These are phyloP conservation scores for Oreochromis tanganicae DNA, from an alignment of 2,113 vertebrate genomes.

Conservation along the genomic window DNA sequence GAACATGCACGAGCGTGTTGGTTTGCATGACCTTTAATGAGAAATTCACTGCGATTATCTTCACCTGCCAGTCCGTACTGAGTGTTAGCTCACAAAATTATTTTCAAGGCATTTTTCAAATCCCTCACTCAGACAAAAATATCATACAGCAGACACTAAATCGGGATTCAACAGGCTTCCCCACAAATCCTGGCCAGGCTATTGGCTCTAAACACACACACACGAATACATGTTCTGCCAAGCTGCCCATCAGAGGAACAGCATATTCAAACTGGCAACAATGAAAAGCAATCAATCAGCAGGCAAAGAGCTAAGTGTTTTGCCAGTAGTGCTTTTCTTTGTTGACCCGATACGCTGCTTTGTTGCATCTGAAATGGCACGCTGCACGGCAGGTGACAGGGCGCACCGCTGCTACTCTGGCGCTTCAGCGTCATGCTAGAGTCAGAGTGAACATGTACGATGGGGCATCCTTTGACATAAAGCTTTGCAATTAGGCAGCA, in stretches of 20 bases:
- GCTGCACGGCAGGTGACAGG: neutral
- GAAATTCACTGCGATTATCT: neutral
- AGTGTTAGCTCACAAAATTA: neutral
- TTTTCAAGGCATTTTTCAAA: neutral
- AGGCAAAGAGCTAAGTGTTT: neutral
- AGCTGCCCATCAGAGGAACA: neutral
- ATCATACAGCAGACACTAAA: neutral
- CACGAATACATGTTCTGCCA: neutral
- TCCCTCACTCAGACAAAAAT: neutral
- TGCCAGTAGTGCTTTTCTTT: neutral
- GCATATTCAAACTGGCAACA: slow-evolving; percentile 17
- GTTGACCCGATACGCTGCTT: slow-evolving; percentile 9
- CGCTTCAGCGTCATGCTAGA: neutral
- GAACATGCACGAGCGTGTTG: neutral
- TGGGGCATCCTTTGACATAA: neutral
- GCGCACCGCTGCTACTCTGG: neutral
- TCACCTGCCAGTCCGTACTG: neutral
- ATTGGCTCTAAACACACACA: neutral
- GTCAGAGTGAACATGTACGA: neutral
- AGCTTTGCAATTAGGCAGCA: neutral
- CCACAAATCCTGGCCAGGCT: neutral
- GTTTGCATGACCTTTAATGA: neutral
- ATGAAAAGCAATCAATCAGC: slow-evolving; percentile 20
- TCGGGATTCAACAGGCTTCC: slow-evolving; percentile 3
- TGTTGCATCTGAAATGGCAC: slow-evolving; percentile 1